Conservation (phyloP, 1,140 invertebrate genomes). For the Globodera ellingtonae region DNA sequence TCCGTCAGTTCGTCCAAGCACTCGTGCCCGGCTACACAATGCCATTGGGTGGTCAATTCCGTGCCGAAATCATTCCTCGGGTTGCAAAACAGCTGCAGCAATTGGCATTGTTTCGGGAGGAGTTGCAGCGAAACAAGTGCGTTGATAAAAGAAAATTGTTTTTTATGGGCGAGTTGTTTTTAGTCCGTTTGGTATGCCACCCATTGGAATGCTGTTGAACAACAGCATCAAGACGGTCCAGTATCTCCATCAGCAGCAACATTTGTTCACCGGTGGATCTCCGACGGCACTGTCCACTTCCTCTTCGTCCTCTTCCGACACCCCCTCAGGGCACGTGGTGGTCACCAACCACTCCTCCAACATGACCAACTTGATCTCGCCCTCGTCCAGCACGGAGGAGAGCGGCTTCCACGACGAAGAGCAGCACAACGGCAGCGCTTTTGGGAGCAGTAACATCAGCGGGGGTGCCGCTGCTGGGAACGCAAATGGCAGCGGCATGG, state of each 20-base stretch:
- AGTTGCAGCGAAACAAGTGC: slow-evolving; percentile 7
- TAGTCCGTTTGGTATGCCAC: neutral
- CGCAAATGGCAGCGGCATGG: neutral
- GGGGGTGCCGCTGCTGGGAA: neutral
- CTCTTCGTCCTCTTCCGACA: neutral
- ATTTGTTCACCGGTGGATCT: neutral
- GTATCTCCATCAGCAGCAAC: neutral
- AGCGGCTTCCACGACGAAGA: slow-evolving; percentile 33
- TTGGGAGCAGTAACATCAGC: neutral
- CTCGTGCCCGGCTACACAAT: slow-evolving; percentile 6
- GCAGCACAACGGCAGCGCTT: neutral
- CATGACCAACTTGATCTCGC: slow-evolving; percentile 4
- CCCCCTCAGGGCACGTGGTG: neutral
- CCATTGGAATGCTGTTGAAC: neutral
- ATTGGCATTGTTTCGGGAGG: neutral
- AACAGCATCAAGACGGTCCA: neutral
- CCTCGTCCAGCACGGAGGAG: slow-evolving; percentile 20
- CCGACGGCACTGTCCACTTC: neutral
- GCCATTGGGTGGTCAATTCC: slow-evolving; percentile 17
- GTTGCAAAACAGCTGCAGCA: slow-evolving; percentile 13
- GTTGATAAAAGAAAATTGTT: neutral
- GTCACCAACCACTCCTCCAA: neutral
- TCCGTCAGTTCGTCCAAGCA: slow-evolving; percentile 15
- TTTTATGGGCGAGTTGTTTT: neutral
- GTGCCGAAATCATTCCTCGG: slow-evolving; percentile 23